Evolutionary conservation across 2,113 vertebrate genomes (phyloP).

Genomic region (Eira barbara): DNA sequence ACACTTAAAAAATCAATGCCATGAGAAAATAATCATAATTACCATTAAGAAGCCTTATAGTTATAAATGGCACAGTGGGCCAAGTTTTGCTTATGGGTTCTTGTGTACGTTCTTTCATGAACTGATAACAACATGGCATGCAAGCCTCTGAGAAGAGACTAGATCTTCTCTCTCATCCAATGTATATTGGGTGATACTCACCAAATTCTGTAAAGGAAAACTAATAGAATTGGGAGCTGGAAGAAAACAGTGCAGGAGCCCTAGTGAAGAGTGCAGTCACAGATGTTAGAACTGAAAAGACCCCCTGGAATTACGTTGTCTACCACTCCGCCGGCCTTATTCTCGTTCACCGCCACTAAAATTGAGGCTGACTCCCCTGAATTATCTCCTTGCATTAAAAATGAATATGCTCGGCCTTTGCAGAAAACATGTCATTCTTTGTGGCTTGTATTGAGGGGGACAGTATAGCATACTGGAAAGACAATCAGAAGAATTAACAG

Average conservation of each 20-base stretch:
- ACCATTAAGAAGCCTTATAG: neutral
- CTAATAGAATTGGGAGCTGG: neutral
- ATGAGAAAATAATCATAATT: constrained; percentile 3
- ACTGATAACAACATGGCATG: neutral
- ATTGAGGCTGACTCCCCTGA: neutral
- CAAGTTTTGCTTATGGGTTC: neutral
- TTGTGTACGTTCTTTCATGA: neutral
- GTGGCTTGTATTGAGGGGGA: neutral
- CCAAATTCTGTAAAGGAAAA: neutral
- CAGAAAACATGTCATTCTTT: neutral
- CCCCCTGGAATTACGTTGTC: neutral
- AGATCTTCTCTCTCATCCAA: neutral
- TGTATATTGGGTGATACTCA: neutral
- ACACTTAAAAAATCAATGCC: neutral
- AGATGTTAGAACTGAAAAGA: neutral
- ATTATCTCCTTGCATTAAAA: neutral
- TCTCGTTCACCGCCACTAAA: neutral
- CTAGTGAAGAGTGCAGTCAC: neutral
- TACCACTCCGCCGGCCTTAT: neutral
- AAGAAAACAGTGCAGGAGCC: neutral
- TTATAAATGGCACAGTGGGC: neutral
- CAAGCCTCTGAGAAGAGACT: neutral
- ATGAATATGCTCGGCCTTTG: neutral
- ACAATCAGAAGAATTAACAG: neutral
- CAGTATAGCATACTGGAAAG: neutral